Percentiles rank a stretch among this genome's conserved stretches.
Conservation (phyloP, 2,113 vertebrate genomes). For the Rissa tridactyla region DNA sequence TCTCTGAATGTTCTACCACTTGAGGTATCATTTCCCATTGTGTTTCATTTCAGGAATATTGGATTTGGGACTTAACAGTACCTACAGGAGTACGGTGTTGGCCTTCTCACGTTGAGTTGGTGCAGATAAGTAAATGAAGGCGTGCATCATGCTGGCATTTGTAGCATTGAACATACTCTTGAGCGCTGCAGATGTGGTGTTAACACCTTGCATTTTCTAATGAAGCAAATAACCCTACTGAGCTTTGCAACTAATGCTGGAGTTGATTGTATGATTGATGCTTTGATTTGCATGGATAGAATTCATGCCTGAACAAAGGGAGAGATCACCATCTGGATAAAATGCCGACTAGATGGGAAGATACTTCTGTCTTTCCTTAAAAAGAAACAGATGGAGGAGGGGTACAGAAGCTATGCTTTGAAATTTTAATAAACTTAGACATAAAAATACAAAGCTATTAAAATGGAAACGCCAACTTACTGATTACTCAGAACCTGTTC, state of each 20-base stretch:
- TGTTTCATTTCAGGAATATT: neutral
- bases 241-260: neutral
- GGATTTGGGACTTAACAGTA: neutral
- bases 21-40: neutral
- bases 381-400: neutral
- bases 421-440: neutral
- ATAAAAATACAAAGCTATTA: constrained; percentile 5
- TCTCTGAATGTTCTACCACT: neutral
- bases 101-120: neutral
- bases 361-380: neutral
- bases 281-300: neutral
- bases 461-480: neutral
- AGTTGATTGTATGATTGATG: neutral
- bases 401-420: neutral
- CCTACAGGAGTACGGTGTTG: neutral
- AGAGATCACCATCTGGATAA: neutral
- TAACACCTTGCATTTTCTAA: neutral
- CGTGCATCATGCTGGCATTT: neutral
- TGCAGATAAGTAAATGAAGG: neutral
- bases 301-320: neutral
- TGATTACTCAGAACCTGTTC: neutral
- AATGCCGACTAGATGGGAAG: neutral
- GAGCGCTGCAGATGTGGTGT: neutral
- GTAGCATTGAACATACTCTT: neutral
- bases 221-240: neutral